Conservation (phyloP, 2,797 vertebrate genomes). For the Neosalanx taihuensis region DNA sequence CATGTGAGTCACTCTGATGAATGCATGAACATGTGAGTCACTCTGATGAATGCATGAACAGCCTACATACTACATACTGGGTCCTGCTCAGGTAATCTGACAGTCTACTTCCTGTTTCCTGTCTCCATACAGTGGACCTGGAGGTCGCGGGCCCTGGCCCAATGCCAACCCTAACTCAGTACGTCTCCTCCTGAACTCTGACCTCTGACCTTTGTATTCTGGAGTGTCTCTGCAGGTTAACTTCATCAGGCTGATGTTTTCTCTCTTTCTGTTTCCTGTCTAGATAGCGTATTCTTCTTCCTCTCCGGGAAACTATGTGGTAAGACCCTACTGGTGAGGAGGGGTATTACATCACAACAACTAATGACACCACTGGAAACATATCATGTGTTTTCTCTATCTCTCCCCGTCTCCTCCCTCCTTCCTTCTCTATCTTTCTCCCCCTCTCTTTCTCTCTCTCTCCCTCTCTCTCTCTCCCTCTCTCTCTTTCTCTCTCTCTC, state of each 20-base stretch:
- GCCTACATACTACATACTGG: background rate
- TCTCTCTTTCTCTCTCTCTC: background rate
- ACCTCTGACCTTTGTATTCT: background rate
- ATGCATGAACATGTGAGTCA: background rate
- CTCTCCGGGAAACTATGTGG: slow-evolving; percentile 90
- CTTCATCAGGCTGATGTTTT: slow-evolving; percentile 29
- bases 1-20: no score
- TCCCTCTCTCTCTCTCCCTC: background rate
- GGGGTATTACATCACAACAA: slow-evolving; percentile 20
- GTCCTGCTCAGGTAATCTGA: background rate
- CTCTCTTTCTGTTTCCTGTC: slow-evolving; percentile 31
- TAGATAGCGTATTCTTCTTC: slow-evolving; percentile 92
- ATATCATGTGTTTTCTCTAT: slow-evolving; percentile 39
- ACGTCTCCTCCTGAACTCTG: slow-evolving; percentile 47
- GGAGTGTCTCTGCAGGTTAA: background rate
- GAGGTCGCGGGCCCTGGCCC: slow-evolving; percentile 83
- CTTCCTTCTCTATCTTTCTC: background rate
- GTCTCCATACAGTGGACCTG: slow-evolving; percentile 73
- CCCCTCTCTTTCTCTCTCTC: no score
- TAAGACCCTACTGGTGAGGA: slow-evolving; percentile 67
- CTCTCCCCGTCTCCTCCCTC: no score
- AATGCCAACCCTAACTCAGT: slow-evolving; percentile 86
- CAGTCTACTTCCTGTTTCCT: background rate
- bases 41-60: no score
- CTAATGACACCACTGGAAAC: background rate